Base-by-base conservation (phyloP, 1,140 invertebrate genomes). In the Drosophila pectinifera region DNA sequence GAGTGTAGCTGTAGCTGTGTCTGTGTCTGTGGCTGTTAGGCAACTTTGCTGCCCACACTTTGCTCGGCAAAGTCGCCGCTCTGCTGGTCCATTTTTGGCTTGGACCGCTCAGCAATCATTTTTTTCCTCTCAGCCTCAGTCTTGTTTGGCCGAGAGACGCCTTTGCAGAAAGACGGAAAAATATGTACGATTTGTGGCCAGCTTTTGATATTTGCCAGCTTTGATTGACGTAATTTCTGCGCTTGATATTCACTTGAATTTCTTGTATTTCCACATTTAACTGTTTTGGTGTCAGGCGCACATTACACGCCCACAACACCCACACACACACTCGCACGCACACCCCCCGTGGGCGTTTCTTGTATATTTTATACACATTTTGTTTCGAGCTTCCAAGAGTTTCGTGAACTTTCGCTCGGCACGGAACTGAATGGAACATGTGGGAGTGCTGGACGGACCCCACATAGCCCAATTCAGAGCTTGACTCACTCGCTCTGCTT, bases 231-330 rank as follows among this genome's bases (percentile, higher is more conserved):
- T 88, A 88, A 88, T 88, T 88, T 88, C 82, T 88, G 83, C 72
- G 84, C 84, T 88, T 88, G 83, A 88, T 88, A 88, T 88, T 89
- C 83, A 88, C 51, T 88, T 88, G 83, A 88, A 88, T 88, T 89
- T 88, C 83, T 88, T 89, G 83, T 88, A 88, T 88, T 88, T 89
- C 83, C 72, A 88, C 84, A 89, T 88, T 89, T 89, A 88, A 89
- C 83, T 83, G 84, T 88, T 85, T 88, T 80, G 83, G 83, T 88
- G 83, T 88, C 83, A 82, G 84, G 75, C 84, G 72, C 72, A 83
- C 82, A 85, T 61, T 80, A 78, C 75, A 86, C 75, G 73, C 83
- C 76, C 76, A 83, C 79, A 79, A 73, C 83, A 82, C 62, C 62
- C 75, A 65, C 83, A 78, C 64, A 46, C 43, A 64, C 45, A 31